Evolutionary conservation across 2,797 vertebrate genomes (phyloP).

Genomic region (Oreonectes daqikongensis): DNA sequence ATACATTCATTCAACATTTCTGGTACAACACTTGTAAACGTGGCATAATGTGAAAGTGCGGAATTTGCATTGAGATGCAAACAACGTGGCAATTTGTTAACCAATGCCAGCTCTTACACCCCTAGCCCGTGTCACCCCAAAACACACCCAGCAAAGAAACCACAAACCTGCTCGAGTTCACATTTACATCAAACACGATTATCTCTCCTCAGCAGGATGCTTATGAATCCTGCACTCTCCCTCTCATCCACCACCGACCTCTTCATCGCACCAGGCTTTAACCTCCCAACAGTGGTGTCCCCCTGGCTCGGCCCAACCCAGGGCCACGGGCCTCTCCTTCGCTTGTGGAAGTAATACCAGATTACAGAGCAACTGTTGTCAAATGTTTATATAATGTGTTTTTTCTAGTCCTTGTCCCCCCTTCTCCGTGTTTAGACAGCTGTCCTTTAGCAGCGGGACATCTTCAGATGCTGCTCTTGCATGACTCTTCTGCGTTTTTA

Average conservation of each 20-base stretch:
- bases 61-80: not conserved
- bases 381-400: slow-evolving; percentile 84
- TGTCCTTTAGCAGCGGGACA: slow-evolving; percentile 76
- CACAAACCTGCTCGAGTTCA: slow-evolving; percentile 70
- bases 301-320: slow-evolving; percentile 70
- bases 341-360: slow-evolving; percentile 82
- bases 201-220: slow-evolving; percentile 65
- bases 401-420: slow-evolving; percentile 69
- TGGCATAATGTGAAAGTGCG: not conserved
- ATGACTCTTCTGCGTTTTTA: slow-evolving; percentile 65
- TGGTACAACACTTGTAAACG: not conserved
- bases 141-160: slow-evolving; percentile 52
- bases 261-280: slow-evolving; percentile 71
- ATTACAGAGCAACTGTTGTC: slow-evolving; percentile 85
- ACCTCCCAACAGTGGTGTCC: slow-evolving; percentile 72
- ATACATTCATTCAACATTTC: not conserved
- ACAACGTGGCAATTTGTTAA: not conserved
- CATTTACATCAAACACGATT: slow-evolving; percentile 78
- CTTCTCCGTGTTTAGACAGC: slow-evolving; percentile 79
- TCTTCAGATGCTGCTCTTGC: slow-evolving; percentile 70
- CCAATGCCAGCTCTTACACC: not conserved
- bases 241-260: slow-evolving; percentile 72
- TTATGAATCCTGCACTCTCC: slow-evolving; percentile 68
- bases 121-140: slow-evolving; percentile 53
- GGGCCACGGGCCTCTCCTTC: slow-evolving; percentile 72